These are phyloP conservation scores for Agriopis marginaria DNA, from an alignment of 2,888 invertebrate species.

Conservation along the genomic window DNA sequence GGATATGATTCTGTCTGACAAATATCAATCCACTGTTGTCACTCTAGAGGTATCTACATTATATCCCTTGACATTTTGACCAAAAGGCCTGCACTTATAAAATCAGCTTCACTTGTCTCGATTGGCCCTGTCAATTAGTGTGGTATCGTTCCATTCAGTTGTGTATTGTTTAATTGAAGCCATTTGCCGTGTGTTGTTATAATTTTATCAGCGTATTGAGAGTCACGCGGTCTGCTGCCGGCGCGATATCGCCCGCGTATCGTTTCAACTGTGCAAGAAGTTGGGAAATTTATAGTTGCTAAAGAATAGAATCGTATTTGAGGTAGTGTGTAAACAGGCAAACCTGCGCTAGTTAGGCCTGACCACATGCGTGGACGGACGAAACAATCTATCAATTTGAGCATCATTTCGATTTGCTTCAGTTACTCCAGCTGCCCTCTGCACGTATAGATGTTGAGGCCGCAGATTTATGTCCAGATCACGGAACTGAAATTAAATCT, in stretches of 20 bases:
- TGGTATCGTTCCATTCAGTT: slow-evolving; percentile 1
- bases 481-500: too few species aligned
- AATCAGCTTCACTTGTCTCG: neutral
- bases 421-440: too few species aligned
- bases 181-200: slow-evolving; percentile 24
- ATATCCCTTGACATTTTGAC: neutral
- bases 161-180: slow-evolving; percentile 21
- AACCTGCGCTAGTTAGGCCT: too few species aligned
- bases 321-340: too few species aligned
- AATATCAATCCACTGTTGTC: neutral
- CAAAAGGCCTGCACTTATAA: neutral
- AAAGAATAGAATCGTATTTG: too few species aligned
- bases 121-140: slow-evolving; percentile 10
- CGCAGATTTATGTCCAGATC: too few species aligned
- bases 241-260: slow-evolving; percentile 30
- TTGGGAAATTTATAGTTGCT: too few species aligned
- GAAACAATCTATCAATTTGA: too few species aligned
- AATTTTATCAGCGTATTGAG: slow-evolving; percentile 33
- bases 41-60: neutral
- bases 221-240: slow-evolving; percentile 40
- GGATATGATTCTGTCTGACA: neutral
- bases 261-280: neutral
- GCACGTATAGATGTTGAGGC: too few species aligned
- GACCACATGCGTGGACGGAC: too few species aligned
- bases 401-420: too few species aligned